A percentile compares a stretch with the other conserved stretches of the same genome.
Conservation (phyloP, 2,797 vertebrate genomes). For the Hylomyscus alleni region DNA sequence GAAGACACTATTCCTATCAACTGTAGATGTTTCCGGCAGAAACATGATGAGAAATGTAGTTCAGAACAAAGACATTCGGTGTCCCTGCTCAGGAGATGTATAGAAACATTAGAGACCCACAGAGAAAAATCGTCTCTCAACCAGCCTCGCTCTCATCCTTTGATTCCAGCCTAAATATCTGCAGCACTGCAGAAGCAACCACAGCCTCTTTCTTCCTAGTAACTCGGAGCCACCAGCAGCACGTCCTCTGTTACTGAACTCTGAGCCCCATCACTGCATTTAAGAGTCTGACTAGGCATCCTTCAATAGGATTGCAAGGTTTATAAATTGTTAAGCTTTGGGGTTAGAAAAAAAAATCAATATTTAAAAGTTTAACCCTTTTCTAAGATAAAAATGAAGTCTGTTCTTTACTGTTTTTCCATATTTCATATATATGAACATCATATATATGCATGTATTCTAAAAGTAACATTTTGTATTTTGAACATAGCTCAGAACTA, state of each 20-base stretch:
- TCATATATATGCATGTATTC: background rate
- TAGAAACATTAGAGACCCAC: background rate
- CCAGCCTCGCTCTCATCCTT: background rate
- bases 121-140: background rate
- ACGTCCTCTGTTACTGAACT: background rate
- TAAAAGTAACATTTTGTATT: slow-evolving; percentile 37
- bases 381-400: slow-evolving; percentile 28
- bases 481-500: background rate
- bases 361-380: slow-evolving; percentile 46
- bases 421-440: background rate
- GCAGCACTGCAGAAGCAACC: background rate
- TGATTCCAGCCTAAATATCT: background rate
- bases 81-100: background rate
- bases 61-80: background rate
- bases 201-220: background rate
- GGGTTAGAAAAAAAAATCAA: slow-evolving; percentile 34
- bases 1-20: background rate
- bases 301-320: background rate
- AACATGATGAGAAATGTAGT: background rate
- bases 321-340: background rate
- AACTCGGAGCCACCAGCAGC: background rate
- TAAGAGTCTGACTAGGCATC: background rate
- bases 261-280: background rate
- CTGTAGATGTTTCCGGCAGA: background rate
- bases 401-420: slow-evolving; percentile 30